Base-by-base conservation (phyloP, 1,140 invertebrate genomes). In the Drosophila saltans region DNA sequence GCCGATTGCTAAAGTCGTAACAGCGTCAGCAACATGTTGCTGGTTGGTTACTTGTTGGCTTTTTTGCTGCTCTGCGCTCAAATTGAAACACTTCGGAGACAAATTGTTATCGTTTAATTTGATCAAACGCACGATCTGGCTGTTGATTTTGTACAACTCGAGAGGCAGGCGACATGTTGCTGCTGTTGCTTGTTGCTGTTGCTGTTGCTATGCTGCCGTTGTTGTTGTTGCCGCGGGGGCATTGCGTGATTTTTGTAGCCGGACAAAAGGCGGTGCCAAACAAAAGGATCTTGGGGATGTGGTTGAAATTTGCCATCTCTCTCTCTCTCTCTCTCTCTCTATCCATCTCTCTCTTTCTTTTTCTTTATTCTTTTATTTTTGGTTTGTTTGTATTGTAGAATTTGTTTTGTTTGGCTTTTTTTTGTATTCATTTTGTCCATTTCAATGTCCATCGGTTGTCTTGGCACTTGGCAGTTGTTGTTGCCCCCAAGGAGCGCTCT, bases 91-190 rank as follows among this genome's bases (percentile, higher is more conserved):
- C 90, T 91, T 91, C 90, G 82, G 81, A 86, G 90, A 91, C 90
- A 91, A 91, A 91, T 91, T 91, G 90, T 91, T 91, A 91, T 91
- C 90, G 90, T 91, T 91, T 90, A 91, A 91, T 91, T 91, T 91
- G 90, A 91, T 91, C 90, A 88, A 88, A 90, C 88, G 89, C 88
- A 91, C 88, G 88, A 89, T 88, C 84, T 88, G 80, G 65, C 81
- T 88, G 80, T 89, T 88, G 83, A 88, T 88, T 88, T 80, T 73
- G 33, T 69, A 62, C 70, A 69, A 52, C 45, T 52, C 45, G 45
- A 52, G 41, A 75, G 58, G 36, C 75, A 78, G 72, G 78, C 81
- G 81, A 83, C 81, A 83, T 84, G 74, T 77, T 71, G 75, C 76
- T 58, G 67, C n/a, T 26, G 61, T 59, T 59, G 57, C 7, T 39